These are phyloP conservation scores for Drosophila micromelanica DNA, from an alignment of 1,140 invertebrate genomes.

Conservation along the genomic window DNA sequence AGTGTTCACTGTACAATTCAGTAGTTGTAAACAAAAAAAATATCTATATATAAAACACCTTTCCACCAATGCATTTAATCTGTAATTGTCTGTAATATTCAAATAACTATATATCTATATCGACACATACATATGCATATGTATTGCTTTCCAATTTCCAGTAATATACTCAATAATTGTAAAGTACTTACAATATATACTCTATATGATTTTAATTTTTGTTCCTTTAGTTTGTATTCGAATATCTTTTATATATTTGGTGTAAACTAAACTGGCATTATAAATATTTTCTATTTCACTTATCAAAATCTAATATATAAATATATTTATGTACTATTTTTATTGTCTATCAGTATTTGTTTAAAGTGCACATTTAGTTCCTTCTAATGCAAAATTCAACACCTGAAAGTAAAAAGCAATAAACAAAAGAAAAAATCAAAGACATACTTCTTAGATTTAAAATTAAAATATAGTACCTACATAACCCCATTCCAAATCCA, in stretches of 20 bases:
- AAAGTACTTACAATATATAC: conserved; percentile 16
- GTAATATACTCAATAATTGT: conserved; percentile 11
- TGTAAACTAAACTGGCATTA: conserved; percentile 8
- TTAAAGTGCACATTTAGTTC: conserved; percentile 40
- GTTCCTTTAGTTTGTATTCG: neutral
- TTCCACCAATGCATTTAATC: conserved; percentile 20
- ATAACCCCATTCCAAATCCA: neutral
- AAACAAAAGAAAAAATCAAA: conserved; percentile 36
- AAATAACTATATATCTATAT: conserved; percentile 28
- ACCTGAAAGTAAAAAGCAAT: conserved; percentile 47
- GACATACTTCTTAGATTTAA: conserved; percentile 12
- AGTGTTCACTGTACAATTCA: conserved; percentile 32
- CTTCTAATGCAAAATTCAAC: conserved; percentile 31
- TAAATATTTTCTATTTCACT: neutral
- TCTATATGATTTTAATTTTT: conserved; percentile 5
- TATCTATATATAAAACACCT: conserved; percentile 16
- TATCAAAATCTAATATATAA: conserved; percentile 9
- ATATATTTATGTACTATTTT: conserved; percentile 5
- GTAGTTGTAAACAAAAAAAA: conserved; percentile 11
- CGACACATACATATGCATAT: conserved; percentile 28
- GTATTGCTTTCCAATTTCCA: conserved; percentile 21
- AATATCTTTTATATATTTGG: neutral
- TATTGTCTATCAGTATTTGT: conserved; percentile 8
- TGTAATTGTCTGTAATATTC: conserved; percentile 7
- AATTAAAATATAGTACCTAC: neutral